These are phyloP conservation scores for Lypha dubia DNA, from an alignment of 2,888 invertebrate genomes.

Conservation along the genomic window DNA sequence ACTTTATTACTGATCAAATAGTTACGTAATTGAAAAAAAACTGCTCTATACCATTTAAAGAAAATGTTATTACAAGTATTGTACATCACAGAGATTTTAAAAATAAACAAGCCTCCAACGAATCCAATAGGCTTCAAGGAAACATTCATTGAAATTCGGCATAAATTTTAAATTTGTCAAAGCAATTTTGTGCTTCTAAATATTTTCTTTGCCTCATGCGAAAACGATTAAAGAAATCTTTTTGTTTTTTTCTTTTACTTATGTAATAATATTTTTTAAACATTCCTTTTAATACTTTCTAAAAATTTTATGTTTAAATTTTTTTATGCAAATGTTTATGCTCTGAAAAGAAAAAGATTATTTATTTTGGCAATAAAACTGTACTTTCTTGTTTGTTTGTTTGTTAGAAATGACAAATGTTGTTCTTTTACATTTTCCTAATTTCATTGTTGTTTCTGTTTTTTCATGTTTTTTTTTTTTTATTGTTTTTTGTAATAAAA, in stretches of 20 bases:
- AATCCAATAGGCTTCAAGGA: background rate
- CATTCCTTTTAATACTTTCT: slow-evolving; percentile 5
- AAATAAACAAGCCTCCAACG: background rate
- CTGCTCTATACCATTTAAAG: no score
- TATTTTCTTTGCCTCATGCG: background rate
- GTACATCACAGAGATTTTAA: background rate
- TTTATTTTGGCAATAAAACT: slow-evolving; percentile 59
- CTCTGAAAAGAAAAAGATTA: slow-evolving; percentile 36
- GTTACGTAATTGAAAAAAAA: no score
- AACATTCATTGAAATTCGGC: background rate
- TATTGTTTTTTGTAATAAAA: slow-evolving; percentile 21
- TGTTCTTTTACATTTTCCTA: slow-evolving; percentile 41
- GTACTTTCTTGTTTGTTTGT: slow-evolving; percentile 7
- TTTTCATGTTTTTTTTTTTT: background rate
- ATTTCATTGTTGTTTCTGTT: background rate
- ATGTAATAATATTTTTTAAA: slow-evolving; percentile 47
- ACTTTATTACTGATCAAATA: no score
- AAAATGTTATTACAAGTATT: no score
- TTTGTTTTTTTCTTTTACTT: no score
- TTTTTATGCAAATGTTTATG: slow-evolving; percentile 18
- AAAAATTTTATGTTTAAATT: background rate
- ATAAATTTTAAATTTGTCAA: background rate
- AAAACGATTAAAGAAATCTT: background rate
- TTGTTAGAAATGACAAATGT: slow-evolving; percentile 58
- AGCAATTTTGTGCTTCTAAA: background rate